Evolutionary conservation across 2,113 vertebrate species (phyloP).

Genomic region (Epinephelus fuscoguttatus): DNA sequence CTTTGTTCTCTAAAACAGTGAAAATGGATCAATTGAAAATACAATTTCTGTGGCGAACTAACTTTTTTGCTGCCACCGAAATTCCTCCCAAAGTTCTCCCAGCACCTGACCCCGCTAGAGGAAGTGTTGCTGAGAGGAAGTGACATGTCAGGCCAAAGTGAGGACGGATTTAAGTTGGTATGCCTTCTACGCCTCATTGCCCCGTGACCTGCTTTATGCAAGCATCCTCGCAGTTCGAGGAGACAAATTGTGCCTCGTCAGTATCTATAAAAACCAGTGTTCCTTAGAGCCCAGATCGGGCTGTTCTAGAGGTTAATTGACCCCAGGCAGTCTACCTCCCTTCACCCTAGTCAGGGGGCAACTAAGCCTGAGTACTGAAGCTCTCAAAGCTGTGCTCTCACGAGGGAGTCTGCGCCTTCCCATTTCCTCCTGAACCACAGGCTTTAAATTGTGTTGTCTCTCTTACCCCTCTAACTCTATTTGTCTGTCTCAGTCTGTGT

Average conservation of each 20-base stretch:
- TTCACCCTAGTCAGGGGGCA: conserved; percentile 46
- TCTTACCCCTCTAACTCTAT: background rate
- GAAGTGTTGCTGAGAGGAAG: conserved; percentile 38
- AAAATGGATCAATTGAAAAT: conserved; percentile 53
- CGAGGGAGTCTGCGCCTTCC: conserved; percentile 34
- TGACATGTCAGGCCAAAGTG: conserved; percentile 30
- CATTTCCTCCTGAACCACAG: conserved; percentile 33
- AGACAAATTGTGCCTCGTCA: conserved; percentile 62
- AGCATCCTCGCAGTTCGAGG: conserved; percentile 22
- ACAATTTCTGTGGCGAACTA: conserved; percentile 1
- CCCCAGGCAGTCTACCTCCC: conserved; percentile 57
- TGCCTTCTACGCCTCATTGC: conserved; percentile 54
- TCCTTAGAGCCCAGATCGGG: conserved; percentile 50
- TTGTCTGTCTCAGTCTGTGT: background rate
- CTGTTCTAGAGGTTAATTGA: conserved; percentile 70
- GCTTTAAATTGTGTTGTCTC: conserved; percentile 17
- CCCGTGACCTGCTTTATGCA: conserved; percentile 67
- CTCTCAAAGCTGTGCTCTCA: conserved; percentile 45
- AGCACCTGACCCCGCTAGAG: conserved; percentile 20
- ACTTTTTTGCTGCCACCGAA: conserved; percentile 8
- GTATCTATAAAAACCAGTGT: conserved; percentile 70
- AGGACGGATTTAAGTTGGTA: conserved; percentile 38
- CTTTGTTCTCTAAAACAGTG: conserved; percentile 68
- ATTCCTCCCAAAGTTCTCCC: conserved; percentile 37
- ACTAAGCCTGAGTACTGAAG: conserved; percentile 17